Evolutionary conservation across 2,113 vertebrate genomes (phyloP).

Genomic region (Rana temporaria): DNA sequence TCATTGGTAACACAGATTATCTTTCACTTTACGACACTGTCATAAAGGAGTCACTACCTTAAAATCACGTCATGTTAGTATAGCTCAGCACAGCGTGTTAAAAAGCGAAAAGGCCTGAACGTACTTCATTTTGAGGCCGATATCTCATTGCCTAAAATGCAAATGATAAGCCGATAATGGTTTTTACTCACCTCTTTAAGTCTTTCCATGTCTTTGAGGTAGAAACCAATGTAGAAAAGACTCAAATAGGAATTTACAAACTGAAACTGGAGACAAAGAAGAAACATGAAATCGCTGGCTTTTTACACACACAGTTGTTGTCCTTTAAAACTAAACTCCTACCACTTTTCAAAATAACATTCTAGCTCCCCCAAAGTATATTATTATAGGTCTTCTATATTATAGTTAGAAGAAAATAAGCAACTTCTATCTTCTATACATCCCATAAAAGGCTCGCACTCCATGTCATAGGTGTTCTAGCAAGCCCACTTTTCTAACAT

Average conservation of each 20-base stretch:
- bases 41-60: too few species aligned
- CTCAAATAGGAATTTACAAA: conserved; percentile 99
- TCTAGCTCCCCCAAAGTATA: not conserved
- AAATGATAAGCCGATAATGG: not conserved
- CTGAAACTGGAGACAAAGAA: conserved; percentile 82
- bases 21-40: too few species aligned
- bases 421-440: not conserved
- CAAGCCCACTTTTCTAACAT: not conserved
- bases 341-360: not conserved
- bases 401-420: not conserved
- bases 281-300: not conserved
- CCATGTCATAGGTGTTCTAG: not conserved
- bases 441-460: not conserved
- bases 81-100: not conserved
- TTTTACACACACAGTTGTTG: not conserved
- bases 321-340: not conserved
- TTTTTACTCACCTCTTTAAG: conserved; percentile 88
- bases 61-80: too few species aligned
- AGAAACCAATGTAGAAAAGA: conserved; percentile 99
- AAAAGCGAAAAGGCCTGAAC: not conserved
- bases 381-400: not conserved
- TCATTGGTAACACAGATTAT: not conserved
- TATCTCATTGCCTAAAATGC: not conserved
- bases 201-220: conserved; percentile 99
- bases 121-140: not conserved